A percentile compares a stretch with the other conserved stretches of the same genome.
Evolutionary conservation across 1,140 invertebrate species (phyloP).

Genomic region (Coboldia fuscipes): DNA sequence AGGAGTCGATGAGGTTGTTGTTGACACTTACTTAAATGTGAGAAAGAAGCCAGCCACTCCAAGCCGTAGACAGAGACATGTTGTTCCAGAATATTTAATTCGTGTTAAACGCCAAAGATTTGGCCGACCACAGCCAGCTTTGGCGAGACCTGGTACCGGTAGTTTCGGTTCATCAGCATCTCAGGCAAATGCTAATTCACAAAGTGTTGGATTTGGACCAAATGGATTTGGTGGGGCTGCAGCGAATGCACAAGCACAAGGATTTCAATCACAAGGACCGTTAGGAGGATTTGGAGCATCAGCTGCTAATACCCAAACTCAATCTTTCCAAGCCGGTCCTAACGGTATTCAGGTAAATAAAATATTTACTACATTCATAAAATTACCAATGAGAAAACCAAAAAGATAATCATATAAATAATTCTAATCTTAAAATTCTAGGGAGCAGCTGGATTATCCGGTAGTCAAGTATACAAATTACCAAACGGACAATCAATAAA

Average conservation of each 20-base stretch:
- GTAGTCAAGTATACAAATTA: slow-evolving; percentile 15
- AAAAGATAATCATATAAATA: no score
- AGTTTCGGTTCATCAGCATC: slow-evolving; percentile 7
- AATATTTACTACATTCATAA: no score
- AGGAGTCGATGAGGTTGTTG: slow-evolving; percentile 21
- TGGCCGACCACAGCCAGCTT: slow-evolving; percentile 6
- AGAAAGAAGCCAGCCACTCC: slow-evolving; percentile 12
- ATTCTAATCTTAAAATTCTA: no score
- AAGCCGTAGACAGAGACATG: slow-evolving; percentile 7
- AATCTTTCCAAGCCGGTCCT: slow-evolving; percentile 12
- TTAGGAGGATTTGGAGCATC: slow-evolving; percentile 17
- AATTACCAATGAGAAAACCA: no score
- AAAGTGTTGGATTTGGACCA: slow-evolving; percentile 10
- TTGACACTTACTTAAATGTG: slow-evolving; percentile 19
- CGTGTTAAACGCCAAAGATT: slow-evolving; percentile 2
- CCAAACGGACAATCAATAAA: slow-evolving; percentile 20
- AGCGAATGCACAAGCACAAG: slow-evolving; percentile 14
- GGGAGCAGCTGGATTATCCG: no score
- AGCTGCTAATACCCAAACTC: slow-evolving; percentile 17
- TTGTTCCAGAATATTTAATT: neutral
- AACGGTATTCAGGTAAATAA: slow-evolving; percentile 14
- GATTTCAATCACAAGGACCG: slow-evolving; percentile 12
- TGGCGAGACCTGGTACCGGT: slow-evolving; percentile 5
- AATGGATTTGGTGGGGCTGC: slow-evolving; percentile 10
- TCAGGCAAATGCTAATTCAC: slow-evolving; percentile 3